Evolutionary conservation across 92 coral and sea anemone genomes (phyloP), one percentile per base, ranked within the genome.

Genomic region (Porites divaricata): DNA sequence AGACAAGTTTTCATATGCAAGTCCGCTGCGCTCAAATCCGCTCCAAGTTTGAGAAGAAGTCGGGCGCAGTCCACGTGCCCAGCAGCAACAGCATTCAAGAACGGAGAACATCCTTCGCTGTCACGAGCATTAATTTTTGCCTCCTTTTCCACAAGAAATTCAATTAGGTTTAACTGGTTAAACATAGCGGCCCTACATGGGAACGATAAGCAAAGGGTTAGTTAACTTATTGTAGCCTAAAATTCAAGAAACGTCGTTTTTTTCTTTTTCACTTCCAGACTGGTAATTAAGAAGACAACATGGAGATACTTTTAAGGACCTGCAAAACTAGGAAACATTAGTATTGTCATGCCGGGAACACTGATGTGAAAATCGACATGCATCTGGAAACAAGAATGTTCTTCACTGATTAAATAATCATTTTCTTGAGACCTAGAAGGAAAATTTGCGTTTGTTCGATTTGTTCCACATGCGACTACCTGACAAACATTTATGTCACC

Each of bases 61-160:
- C 85, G 67, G 74, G 87, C 91, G 9, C 91, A 76, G 17, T 91
- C 95, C 8, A 74, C 61, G 19, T 87, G 95, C 52, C 95, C 95
- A 24, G 88, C 89, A 52, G 88, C 90, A 50, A 94, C 88, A 4
- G 98, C 95, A 53, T 84, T 90, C 56, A 94, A 81, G 54, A 94
- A 89, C 26, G 98, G 98, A 26, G 98, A 91, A 12, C 87, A 85
- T 50, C 88, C 85, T 28, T 88, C 78, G 72, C 63, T 57, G 75
- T 91, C 98, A 74, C 85, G 72, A 6, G 84, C 89, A 65, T 90
- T 89, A 19, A 93, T 50, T 7, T 80, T 76, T 52, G 94, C 96
- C 16, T 74, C 94, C 12, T 85, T 79, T 45, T 56, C 75, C 83
- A 89, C 45, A 16, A 93, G 83, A 64, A 76, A 81, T 69, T 85